Evolutionary conservation across 2,888 invertebrate genomes (phyloP), one percentile per base, ranked within the genome.

Genomic region (Resseliella maxima): DNA sequence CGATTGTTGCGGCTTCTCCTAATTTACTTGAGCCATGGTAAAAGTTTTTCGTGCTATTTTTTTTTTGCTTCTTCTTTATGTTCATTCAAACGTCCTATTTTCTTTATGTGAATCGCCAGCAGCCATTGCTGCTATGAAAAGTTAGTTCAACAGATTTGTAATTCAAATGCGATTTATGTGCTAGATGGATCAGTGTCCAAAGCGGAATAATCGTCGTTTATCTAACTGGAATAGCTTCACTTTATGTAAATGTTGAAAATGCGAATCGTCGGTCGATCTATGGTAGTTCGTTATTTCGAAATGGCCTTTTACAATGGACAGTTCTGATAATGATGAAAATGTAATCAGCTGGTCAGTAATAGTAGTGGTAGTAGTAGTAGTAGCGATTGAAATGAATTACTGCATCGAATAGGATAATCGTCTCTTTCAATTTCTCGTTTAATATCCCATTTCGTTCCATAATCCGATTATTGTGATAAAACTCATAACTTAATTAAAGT

Each of bases 401-500:
- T 27, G 10, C 6, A 72, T 72, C n/a, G 15, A 31, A 31, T 72
- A 35, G 46, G 46, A 72, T 72, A 31, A 31, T 15, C 24, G 35
- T 12, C 18, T 31, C 31, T 72, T 72, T 35, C 72, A 72, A 2
- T 72, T 72, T 1, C 3, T 72, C 46, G 15, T 18, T 31, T 59
- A 59, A 24, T 24, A 72, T 3, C 72, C 10, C 31, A 15, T 31
- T 72, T 12, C 15, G 35, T 31, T n/a, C 12, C 1, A 31, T 31
- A 72, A 72, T 72, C 72, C 31, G 72, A 72, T 72, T 72, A 72
- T 72, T 72, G 12, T 72, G 72, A 31, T 72, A 35, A 72, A 72
- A 31, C 31, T n/a, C 72, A 72, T 72, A 72, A 72, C 72, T 72
- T 35, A 72, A 72, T 72, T 72, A 72, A 35, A 59, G 59, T 24